phyloP scores from a whole-genome alignment of 2,113 vertebrate species.

The Atractosteus spatula region DNA sequence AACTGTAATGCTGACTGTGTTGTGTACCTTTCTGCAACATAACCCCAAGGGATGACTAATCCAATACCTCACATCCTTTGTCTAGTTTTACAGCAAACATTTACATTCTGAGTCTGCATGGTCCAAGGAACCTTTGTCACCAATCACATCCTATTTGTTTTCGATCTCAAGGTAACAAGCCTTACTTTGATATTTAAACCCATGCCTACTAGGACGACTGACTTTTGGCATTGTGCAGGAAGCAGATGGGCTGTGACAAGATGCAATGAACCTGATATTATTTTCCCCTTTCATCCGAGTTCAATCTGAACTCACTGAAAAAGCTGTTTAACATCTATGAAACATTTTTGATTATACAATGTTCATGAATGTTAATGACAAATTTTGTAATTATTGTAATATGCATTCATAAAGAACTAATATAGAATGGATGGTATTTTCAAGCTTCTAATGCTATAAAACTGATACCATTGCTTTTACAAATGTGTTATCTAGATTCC shows the following conservation, averaged over 20 bases:
- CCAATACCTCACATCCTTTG: too few species aligned
- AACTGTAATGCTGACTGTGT: too few species aligned
- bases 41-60: too few species aligned
- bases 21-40: too few species aligned
- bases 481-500: too few species aligned
- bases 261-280: constrained; percentile 71
- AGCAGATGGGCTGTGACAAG: constrained; percentile 74
- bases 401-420: too few species aligned
- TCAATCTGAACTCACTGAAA: constrained; percentile 70
- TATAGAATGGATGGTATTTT: too few species aligned
- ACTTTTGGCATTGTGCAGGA: constrained; percentile 58
- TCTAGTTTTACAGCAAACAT: background rate
- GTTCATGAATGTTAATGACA: constrained; percentile 76
- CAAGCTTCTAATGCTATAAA: too few species aligned
- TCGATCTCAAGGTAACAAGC: constrained; percentile 62
- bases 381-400: constrained; percentile 47
- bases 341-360: constrained; percentile 70
- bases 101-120: background rate
- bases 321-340: constrained; percentile 79
- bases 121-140: constrained; percentile 36
- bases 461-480: too few species aligned
- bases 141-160: constrained; percentile 72
- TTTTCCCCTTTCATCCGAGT: constrained; percentile 70
- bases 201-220: constrained; percentile 66
- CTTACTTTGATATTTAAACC: constrained; percentile 73